Evolutionary conservation across 2,113 vertebrate genomes (phyloP).

Genomic region (Daboia siamensis): DNA sequence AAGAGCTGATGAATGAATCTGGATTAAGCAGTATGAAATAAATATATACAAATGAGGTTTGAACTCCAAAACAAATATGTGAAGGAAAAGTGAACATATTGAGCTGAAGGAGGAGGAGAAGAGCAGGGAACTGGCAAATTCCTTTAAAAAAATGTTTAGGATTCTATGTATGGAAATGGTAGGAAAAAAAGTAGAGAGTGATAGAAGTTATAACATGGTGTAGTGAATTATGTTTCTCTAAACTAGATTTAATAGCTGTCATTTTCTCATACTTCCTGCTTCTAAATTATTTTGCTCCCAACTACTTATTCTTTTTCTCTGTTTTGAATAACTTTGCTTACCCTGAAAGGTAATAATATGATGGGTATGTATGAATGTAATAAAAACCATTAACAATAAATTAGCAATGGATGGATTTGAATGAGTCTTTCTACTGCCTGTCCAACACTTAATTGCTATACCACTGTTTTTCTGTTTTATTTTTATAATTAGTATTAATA

Average conservation of each 20-base stretch:
- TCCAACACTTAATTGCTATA: background rate
- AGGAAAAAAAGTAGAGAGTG: background rate
- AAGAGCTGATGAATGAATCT: background rate
- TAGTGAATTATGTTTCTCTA: background rate
- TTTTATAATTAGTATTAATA: background rate
- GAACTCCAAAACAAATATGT: background rate
- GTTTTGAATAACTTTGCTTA: background rate
- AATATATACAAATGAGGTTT: background rate
- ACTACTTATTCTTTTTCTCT: background rate
- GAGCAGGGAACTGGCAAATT: background rate
- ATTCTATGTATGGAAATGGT: background rate
- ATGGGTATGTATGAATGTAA: background rate
- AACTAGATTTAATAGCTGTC: background rate
- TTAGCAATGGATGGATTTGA: background rate
- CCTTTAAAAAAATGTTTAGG: background rate
- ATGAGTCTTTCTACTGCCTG: background rate
- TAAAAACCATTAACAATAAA: background rate
- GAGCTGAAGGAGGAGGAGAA: background rate
- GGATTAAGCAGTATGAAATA: background rate
- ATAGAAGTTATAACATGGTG: background rate
- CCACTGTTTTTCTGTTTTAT: background rate
- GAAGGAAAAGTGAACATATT: background rate
- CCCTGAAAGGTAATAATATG: background rate
- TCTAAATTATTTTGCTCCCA: background rate
- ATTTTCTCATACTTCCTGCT: background rate